Conservation (phyloP, 2,888 invertebrate genomes). For the Cheiracanthium punctorium region DNA sequence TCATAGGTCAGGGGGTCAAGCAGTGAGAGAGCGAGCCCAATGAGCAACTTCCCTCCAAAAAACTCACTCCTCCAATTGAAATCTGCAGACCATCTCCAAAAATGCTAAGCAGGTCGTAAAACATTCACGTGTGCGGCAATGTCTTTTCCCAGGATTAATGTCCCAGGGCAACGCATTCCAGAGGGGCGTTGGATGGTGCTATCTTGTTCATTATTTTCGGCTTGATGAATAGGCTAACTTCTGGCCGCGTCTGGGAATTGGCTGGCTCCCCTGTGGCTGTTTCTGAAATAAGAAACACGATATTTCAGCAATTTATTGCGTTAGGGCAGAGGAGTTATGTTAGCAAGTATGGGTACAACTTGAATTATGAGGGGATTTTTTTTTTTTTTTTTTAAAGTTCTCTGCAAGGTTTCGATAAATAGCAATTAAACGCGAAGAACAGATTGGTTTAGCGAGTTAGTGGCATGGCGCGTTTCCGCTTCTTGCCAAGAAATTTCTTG, state of each 20-base stretch:
- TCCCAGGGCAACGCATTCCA: slow-evolving; percentile 23
- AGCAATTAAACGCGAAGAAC: not conserved
- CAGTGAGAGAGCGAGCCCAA: slow-evolving; percentile 54
- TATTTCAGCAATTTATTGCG: not conserved
- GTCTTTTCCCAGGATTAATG: slow-evolving; percentile 53
- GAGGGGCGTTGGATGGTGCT: slow-evolving; percentile 49
- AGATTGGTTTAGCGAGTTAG: too few relatives aligned
- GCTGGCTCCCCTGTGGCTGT: not conserved
- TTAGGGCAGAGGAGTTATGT: not conserved
- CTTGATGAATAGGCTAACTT: not conserved
- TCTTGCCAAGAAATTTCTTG: too few relatives aligned
- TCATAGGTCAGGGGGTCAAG: slow-evolving; percentile 66
- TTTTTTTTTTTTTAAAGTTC: too few relatives aligned
- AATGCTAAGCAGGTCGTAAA: slow-evolving; percentile 67
- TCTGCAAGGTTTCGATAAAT: not conserved
- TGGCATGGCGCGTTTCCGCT: too few relatives aligned
- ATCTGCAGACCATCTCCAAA: slow-evolving; percentile 20
- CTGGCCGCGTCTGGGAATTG: not conserved
- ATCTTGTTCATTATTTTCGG: slow-evolving; percentile 33
- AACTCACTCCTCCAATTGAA: not conserved
- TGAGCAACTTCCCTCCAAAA: slow-evolving; percentile 24
- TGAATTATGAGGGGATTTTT: not conserved
- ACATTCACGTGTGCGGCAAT: slow-evolving; percentile 53
- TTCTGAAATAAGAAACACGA: not conserved
- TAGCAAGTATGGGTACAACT: not conserved